phyloP scores from a whole-genome alignment of 2,113 vertebrate species.

The Athene cunicularia region DNA sequence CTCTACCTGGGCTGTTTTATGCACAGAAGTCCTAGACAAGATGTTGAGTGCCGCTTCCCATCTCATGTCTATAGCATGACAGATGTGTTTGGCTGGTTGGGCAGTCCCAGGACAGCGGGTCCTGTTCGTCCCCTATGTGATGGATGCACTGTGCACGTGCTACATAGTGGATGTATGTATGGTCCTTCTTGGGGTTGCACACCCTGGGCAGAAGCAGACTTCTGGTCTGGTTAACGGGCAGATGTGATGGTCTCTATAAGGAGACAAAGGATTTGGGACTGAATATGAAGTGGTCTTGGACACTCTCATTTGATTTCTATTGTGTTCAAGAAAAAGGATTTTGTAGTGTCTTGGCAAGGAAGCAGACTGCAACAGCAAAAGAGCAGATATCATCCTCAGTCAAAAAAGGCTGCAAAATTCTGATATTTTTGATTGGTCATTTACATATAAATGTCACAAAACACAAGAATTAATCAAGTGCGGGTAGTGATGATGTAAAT shows the following conservation, averaged over 20 bases:
- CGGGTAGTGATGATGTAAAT: not conserved
- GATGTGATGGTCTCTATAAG: not conserved
- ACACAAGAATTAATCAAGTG: not conserved
- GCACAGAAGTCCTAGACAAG: not conserved
- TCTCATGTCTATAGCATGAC: not conserved
- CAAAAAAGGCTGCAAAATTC: not conserved
- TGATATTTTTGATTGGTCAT: not conserved
- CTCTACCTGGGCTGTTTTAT: not conserved
- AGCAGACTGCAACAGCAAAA: not conserved
- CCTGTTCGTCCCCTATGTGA: rapidly evolving
- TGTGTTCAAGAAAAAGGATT: not conserved
- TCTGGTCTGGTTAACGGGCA: not conserved
- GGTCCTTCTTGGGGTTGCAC: not conserved
- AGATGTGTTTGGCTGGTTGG: not conserved
- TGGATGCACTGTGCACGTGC: not conserved
- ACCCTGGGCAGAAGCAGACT: not conserved
- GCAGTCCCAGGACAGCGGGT: rapidly evolving
- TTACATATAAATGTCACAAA: not conserved
- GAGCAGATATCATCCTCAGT: not conserved
- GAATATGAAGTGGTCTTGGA: not conserved
- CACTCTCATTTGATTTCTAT: not conserved
- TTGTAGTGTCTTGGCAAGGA: not conserved
- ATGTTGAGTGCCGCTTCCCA: not conserved
- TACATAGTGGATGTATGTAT: rapidly evolving
- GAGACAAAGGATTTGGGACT: not conserved